Base-by-base conservation (phyloP, 2,113 vertebrate species). In the Trogon melanurus region DNA sequence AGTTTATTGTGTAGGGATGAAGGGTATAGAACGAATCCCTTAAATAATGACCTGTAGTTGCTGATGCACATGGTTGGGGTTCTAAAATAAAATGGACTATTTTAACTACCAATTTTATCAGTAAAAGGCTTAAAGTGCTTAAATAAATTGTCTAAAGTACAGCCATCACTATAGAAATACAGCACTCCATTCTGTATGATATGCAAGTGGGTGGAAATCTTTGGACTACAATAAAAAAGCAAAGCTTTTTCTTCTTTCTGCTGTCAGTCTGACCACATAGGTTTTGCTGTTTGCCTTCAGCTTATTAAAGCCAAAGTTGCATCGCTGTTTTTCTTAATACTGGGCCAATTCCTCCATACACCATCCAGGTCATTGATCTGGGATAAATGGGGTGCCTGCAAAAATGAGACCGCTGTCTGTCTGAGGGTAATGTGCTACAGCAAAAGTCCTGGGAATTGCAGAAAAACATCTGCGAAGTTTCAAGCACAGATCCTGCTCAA, bases 131-230 rank as follows among this genome's bases (percentile, higher is more conserved):
- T 86, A 26, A 95, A 95, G 66, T 86, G 66, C 67, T 81, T 87
- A 82, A 96, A 70, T 88, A 89, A 85, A 84, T 95, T 87, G 73
- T 86, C 76, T 85, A 13, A 96, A 92, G 34, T 88, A 69, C 44
- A 93, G 54, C 36, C 32, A 60, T 91, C 58, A 12, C 36, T 76
- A 30, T 4, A 54, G 66, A 91, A 88, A 73, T 91, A 82, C 0
- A 70, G 47, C 32, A 83, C 54, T 82, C 74, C 21, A 69, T 95
- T 95, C 81, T 54, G 22, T 54, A 14, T 1, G 5, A 34, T 36
- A 32, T 3, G 16, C 38, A 86, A 82, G 74, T 85, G 85, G 54
- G 78, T 92, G 71, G 88, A 89, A 94, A 73, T 75, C 61, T 87
- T 91, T 9, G 70, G 74, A 29, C 41, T 61, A 13, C 30, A 70